Percentiles rank a stretch among this genome's conserved stretches.
Conservation (phyloP, 2,888 invertebrate genomes). For the Tanypteryx hageni region DNA sequence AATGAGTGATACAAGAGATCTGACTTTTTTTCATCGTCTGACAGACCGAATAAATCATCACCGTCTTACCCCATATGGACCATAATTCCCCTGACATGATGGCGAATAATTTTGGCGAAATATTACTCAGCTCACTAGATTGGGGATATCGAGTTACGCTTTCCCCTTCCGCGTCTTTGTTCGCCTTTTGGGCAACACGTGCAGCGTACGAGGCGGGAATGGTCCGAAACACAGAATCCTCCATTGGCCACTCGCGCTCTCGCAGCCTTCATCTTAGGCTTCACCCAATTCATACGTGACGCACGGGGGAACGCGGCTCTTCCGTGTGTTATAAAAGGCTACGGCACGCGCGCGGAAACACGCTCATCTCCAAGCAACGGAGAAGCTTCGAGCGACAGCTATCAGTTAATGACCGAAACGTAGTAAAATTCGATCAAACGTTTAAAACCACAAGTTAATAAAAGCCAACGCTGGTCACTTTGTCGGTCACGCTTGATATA, state of each 20-base stretch:
- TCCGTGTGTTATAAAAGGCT: neutral
- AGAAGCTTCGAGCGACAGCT: neutral
- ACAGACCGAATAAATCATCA: neutral
- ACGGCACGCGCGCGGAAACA: neutral
- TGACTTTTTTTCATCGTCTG: neutral
- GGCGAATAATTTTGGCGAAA: neutral
- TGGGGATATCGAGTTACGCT: neutral
- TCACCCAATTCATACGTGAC: neutral
- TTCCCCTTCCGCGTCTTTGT: neutral
- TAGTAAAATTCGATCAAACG: no score
- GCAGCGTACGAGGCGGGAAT: neutral
- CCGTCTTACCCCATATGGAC: neutral
- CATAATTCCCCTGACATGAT: neutral
- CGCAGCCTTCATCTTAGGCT: constrained; percentile 25
- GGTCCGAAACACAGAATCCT: neutral
- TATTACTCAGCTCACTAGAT: neutral
- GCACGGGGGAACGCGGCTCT: neutral
- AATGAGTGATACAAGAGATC: neutral
- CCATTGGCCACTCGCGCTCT: neutral
- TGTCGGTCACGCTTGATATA: no score
- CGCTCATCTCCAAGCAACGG: neutral
- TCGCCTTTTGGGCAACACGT: neutral
- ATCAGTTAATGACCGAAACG: no score
- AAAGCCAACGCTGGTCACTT: no score
- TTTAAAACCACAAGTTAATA: no score